Evolutionary conservation across 1,140 invertebrate genomes (phyloP), one percentile per base, ranked within the genome.

Genomic region (Hydropsyche tenuis): DNA sequence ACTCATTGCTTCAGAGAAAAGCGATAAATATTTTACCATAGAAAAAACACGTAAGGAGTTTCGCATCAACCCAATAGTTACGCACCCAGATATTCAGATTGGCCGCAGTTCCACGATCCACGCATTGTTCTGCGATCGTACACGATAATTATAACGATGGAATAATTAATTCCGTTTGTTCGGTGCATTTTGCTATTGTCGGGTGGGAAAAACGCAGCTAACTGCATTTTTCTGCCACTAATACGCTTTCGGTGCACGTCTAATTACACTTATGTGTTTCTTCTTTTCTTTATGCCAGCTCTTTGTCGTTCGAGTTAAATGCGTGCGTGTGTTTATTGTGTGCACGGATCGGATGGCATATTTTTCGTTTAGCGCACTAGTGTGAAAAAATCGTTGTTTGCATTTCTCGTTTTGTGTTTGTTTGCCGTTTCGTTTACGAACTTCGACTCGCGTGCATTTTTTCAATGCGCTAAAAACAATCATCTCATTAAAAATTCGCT

Each of bases 301-400:
- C 30, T 37, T 37, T 37, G 30, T 37, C 30, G 30, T 9, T n/a
- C n/a, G n/a, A n/a, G n/a, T n/a, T n/a, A n/a, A n/a, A n/a, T 9
- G 30, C 3, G 30, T 37, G 30, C 30, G 30, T 37, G 30, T 37
- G 3, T 37, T 37, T 37, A 3, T 37, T 37, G 9, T 37, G 30
- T n/a, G n/a, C n/a, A n/a, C n/a, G n/a, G n/a, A n/a, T n/a, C n/a
- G n/a, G n/a, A n/a, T n/a, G n/a, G n/a, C 30, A 37, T 37, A 3
- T 37, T 37, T 9, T n/a, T 18, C 9, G 48, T 53, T 53, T 53
- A 53, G 18, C 48, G 7, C 16, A 18, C 48, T 14, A 53, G 48
- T 53, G 48, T 53, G 48, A 53, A 53, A 53, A 53, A 37, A 53
- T 16, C 48, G 20, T 20, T 16, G 48, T 53, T 53, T 53, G 48